A percentile compares a stretch with the other conserved stretches of the same genome.
phyloP scores from a whole-genome alignment of 2,113 vertebrate genomes.

The Pardalotus punctatus region DNA sequence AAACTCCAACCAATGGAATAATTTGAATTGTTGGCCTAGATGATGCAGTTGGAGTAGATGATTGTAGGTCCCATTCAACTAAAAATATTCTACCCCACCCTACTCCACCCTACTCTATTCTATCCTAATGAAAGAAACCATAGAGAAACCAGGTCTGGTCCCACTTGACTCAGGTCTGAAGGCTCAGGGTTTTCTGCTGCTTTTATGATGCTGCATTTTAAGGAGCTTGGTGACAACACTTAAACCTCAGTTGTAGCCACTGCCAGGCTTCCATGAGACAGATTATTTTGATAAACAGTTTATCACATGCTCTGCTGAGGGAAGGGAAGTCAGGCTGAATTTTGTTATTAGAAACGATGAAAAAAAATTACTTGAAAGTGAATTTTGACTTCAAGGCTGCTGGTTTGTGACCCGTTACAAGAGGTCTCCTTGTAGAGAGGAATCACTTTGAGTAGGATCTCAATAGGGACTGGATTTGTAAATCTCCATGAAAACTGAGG shows the following conservation, averaged over 20 bases:
- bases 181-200: neutral
- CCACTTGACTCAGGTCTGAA: neutral
- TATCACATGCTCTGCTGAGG: neutral
- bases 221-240: neutral
- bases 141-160: neutral
- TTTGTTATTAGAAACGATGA: neutral
- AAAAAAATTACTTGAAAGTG: neutral
- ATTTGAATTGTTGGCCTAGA: neutral
- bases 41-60: neutral
- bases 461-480: fast-evolving
- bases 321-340: neutral
- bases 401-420: neutral
- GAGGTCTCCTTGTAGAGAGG: neutral
- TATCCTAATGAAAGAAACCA: neutral
- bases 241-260: neutral
- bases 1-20: neutral
- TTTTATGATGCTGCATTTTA: neutral
- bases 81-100: neutral
- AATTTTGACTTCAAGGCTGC: neutral
- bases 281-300: neutral
- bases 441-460: neutral
- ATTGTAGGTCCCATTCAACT: neutral
- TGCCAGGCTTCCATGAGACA: neutral
- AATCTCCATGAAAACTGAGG: neutral
- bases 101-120: neutral